phyloP scores from a whole-genome alignment of 2,888 invertebrate genomes.

The Caenorhabditis sp. region DNA sequence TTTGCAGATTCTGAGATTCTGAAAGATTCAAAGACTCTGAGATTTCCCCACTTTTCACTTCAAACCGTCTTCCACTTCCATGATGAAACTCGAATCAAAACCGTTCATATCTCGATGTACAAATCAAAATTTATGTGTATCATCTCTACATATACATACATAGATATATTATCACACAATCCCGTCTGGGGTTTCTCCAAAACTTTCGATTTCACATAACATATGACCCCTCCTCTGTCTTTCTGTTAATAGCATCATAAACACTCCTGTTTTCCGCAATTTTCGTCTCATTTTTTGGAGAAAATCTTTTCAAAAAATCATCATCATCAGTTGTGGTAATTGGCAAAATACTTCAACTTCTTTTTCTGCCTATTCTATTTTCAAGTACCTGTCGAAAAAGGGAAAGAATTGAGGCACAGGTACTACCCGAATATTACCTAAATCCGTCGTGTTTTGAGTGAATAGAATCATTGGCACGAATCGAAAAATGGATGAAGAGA shows the following conservation, averaged over 20 bases:
- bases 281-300: not conserved
- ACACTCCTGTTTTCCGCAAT: conserved; percentile 30
- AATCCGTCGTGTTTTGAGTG: conserved; percentile 37
- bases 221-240: conserved; percentile 27
- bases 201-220: conserved; percentile 48
- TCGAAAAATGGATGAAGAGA: not conserved
- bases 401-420: not conserved
- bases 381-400: conserved; percentile 1
- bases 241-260: conserved; percentile 18
- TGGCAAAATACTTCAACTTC: conserved; percentile 37
- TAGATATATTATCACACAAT: conserved; percentile 19
- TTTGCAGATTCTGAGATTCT: no score
- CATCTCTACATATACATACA: not conserved
- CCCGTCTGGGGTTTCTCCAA: not conserved
- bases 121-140: not conserved
- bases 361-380: conserved; percentile 1
- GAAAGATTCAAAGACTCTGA: not conserved
- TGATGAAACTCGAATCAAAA: not conserved
- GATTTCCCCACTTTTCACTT: not conserved
- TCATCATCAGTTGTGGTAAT: conserved; percentile 10
- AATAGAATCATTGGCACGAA: conserved; percentile 49
- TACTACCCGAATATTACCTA: conserved; percentile 22
- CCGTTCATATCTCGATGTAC: not conserved
- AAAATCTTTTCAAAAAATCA: conserved; percentile 1
- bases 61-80: not conserved